A percentile compares a stretch with the other conserved stretches of the same genome.
These are phyloP conservation scores for Drosophila eugracilis DNA, from an alignment of 1,140 invertebrate species.

Conservation along the genomic window DNA sequence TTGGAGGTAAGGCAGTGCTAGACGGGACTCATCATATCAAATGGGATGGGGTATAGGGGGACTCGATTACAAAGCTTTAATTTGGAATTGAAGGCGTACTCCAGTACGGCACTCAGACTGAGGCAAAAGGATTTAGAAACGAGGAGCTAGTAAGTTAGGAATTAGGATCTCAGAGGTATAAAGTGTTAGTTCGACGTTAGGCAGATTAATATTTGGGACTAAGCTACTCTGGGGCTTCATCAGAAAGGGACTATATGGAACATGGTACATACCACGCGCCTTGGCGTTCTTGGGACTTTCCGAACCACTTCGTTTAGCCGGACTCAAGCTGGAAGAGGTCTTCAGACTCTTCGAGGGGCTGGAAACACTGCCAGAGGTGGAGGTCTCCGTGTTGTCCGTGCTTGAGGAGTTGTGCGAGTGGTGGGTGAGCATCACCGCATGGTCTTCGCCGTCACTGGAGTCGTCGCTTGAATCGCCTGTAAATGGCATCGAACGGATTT, in stretches of 20 bases:
- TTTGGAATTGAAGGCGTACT: too few species aligned
- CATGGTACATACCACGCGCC: slow-evolving; percentile 72
- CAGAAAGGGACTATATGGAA: neutral
- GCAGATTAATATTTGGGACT: neutral
- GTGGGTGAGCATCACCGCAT: slow-evolving; percentile 84
- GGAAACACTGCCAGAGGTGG: slow-evolving; percentile 88
- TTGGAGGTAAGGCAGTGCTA: too few species aligned
- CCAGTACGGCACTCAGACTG: too few species aligned
- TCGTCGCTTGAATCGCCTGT: slow-evolving; percentile 97
- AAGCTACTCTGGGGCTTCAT: slow-evolving; percentile 4
- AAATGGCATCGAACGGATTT: slow-evolving; percentile 97
- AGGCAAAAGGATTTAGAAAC: neutral
- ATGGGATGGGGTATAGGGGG: neutral
- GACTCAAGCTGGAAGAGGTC: slow-evolving; percentile 92
- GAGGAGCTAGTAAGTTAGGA: too few species aligned
- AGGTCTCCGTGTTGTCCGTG: slow-evolving; percentile 86
- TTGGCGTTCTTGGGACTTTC: slow-evolving; percentile 86
- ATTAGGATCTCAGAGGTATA: neutral
- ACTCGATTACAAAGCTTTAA: neutral
- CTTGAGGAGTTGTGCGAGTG: slow-evolving; percentile 85
- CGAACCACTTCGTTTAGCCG: slow-evolving; percentile 93
- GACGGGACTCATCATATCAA: neutral
- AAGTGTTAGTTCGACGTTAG: neutral
- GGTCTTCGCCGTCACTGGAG: slow-evolving; percentile 95
- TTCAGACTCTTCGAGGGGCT: slow-evolving; percentile 94